Evolutionary conservation across 2,113 vertebrate species (phyloP), one percentile per base, ranked within the genome.

Genomic region (Datnioides undecimradiatus): DNA sequence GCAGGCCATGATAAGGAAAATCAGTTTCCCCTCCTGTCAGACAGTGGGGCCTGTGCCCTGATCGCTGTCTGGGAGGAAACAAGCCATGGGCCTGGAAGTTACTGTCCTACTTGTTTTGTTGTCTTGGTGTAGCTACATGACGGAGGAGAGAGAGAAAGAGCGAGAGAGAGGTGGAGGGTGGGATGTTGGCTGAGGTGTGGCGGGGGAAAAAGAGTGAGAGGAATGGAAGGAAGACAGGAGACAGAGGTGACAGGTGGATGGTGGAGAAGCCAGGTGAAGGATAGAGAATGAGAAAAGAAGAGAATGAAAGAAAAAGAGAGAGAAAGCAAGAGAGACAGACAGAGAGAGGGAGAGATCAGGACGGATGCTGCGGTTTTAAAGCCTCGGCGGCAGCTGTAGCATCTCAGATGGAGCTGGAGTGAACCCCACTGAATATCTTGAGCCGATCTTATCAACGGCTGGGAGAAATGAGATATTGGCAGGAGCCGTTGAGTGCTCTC

Each of bases 391-490:
- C 93, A 95, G 95, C 94, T 94, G 95, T 23, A 12, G 88, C 86
- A 91, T 94, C 95, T 91, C 92, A 88, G 95, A 94, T 90, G 93
- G 93, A 95, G 93, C 95, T n/a, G 76, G 76, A 94, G 95, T 94
- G 96, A 97, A 95, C 95, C 95, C 96, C 95, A 94, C 93, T 96
- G 96, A 97, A 96, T 96, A 95, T 96, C 96, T 96, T 88, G 92
- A 91, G 94, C 96, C 94, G 98, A 99, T 99, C 95, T 96, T 99
- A 99, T 99, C 98, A 90, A 93, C 85, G 76, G 77, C 92, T 36
- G 92, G 90, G 90, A 97, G 97, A 97, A 98, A 99, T 99, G 96
- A 97, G 97, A 97, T 97, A 97, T 97, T 96, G 97, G 97, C 97
- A 96, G 96, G 93, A 95, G 92, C 95, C 92, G 95, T 93, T 94